phyloP scores from a whole-genome alignment of 2,888 invertebrate genomes.

The Venustoraphidia nigricollis region DNA sequence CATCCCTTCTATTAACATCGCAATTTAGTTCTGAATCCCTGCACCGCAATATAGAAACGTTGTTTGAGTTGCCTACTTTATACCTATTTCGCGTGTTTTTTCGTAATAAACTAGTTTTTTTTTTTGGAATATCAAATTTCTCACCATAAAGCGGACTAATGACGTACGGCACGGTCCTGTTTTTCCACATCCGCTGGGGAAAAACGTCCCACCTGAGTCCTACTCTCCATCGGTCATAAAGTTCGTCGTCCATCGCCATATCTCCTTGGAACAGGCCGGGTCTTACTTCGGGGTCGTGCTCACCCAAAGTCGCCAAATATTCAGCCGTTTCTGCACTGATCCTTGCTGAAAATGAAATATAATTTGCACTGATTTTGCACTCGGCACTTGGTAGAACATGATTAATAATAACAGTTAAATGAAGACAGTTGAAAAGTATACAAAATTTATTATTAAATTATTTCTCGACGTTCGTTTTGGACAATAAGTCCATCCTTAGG shows the following conservation, averaged over 20 bases:
- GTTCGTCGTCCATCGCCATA: slow-evolving; percentile 46
- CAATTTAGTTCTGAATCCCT: no score
- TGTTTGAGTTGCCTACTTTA: no score
- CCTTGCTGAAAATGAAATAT: slow-evolving; percentile 5
- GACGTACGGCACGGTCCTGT: slow-evolving; percentile 46
- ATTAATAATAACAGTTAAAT: no score
- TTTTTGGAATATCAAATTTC: slow-evolving; percentile 9
- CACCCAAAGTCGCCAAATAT: slow-evolving; percentile 11
- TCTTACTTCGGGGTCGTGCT: slow-evolving; percentile 45
- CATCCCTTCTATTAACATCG: no score
- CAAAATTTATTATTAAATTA: no score
- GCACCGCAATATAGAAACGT: no score
- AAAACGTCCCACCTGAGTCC: slow-evolving; percentile 48
- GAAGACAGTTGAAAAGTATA: no score
- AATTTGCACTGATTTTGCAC: no score
- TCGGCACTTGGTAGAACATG: no score
- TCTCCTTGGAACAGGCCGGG: slow-evolving; percentile 53
- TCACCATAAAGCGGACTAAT: slow-evolving; percentile 45
- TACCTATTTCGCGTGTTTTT: no score
- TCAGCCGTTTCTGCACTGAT: slow-evolving; percentile 7
- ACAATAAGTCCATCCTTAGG: no score
- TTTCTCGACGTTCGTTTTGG: no score
- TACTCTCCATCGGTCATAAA: slow-evolving; percentile 41
- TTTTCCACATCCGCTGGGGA: slow-evolving; percentile 47
- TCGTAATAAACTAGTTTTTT: neutral